phyloP scores from a whole-genome alignment of 2,113 vertebrate genomes.

The Zosterops borbonicus region DNA sequence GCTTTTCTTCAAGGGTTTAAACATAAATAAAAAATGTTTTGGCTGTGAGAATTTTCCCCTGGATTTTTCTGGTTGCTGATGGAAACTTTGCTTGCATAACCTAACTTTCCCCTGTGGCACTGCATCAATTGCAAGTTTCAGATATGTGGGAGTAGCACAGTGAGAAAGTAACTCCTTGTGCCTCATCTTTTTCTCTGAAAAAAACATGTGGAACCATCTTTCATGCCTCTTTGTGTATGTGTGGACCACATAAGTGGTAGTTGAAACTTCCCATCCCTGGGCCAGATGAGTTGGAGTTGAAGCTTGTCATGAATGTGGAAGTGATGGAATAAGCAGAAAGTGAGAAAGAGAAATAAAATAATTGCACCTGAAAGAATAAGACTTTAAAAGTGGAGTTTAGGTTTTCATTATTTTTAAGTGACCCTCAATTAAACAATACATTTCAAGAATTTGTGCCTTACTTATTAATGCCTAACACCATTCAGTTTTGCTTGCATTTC shows the following conservation, averaged over 20 bases:
- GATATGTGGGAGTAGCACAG: neutral
- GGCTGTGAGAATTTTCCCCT: neutral
- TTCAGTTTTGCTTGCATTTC: neutral
- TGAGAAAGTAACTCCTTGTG: neutral
- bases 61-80: neutral
- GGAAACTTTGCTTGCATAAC: neutral
- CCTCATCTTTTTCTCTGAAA: neutral
- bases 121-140: neutral
- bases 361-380: neutral
- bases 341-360: neutral
- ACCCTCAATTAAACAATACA: neutral
- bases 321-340: neutral
- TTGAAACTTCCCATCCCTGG: neutral
- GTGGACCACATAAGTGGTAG: fast-evolving
- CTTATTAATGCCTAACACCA: neutral
- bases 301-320: neutral
- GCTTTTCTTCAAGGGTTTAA: neutral
- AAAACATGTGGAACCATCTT: neutral
- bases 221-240: neutral
- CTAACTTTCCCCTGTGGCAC: neutral
- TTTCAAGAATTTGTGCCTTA: neutral
- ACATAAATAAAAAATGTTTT: neutral
- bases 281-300: neutral
- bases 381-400: neutral
- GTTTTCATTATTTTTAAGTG: neutral